A percentile compares a stretch with the other conserved stretches of the same genome.
phyloP scores from a whole-genome alignment of 2,888 invertebrate genomes.

The Pammene fasciana region DNA sequence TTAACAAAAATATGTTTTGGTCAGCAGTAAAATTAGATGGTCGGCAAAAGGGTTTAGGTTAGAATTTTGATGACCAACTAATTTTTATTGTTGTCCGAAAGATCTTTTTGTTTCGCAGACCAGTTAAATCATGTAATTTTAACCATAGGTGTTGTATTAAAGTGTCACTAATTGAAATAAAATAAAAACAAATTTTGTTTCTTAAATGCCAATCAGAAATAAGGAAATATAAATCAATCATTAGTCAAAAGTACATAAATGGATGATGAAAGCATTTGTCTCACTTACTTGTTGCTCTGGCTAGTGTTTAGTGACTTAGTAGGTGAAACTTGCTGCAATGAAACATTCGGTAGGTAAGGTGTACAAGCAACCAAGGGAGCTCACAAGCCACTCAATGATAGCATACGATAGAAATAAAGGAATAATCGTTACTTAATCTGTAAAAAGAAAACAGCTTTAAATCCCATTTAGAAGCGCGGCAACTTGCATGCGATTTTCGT shows the following conservation, averaged over 20 bases:
- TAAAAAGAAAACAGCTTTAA: conserved; percentile 38
- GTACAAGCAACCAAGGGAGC: conserved; percentile 67
- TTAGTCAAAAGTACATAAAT: conserved; percentile 5
- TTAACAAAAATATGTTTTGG: no score
- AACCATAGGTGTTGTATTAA: no score
- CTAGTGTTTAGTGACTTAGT: conserved; percentile 82
- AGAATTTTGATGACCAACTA: no score
- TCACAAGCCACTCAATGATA: conserved; percentile 54
- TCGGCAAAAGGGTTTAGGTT: no score
- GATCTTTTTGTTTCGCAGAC: no score
- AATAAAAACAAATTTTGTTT: background rate
- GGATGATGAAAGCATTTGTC: conserved; percentile 29
- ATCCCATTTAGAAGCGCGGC: background rate
- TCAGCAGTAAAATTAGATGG: no score
- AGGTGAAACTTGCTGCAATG: conserved; percentile 82
- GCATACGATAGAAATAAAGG: conserved; percentile 47
- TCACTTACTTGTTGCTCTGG: conserved; percentile 77
- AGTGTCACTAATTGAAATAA: no score
- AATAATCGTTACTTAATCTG: conserved; percentile 38
- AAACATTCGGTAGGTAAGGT: conserved; percentile 71
- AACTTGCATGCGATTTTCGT: background rate
- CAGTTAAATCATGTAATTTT: background rate
- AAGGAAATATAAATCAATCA: background rate
- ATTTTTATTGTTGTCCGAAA: no score
- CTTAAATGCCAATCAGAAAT: conserved; percentile 10